Base-by-base conservation (phyloP, 2,888 invertebrate genomes). In the Eilema sororculum region DNA sequence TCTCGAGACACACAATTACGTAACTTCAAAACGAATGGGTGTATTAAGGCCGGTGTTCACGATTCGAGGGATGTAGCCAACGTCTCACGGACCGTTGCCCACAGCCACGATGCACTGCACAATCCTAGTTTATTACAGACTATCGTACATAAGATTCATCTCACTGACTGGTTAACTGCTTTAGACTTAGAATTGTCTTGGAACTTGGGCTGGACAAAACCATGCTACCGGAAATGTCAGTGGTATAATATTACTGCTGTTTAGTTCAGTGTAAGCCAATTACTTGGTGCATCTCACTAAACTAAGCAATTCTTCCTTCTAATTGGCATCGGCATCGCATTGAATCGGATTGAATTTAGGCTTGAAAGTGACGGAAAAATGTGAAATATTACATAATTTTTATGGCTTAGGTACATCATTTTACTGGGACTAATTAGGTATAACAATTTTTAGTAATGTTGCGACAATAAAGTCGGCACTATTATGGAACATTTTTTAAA, bases 111-210 rank as follows among this genome's bases (percentile, higher is more conserved):
- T 76, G 74, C 75, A 72, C 68, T 60, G 72, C 75, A 69, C 73
- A 77, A 78, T 78, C 71, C 75, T 81, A 69, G 74, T 82, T 82
- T 82, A 82, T 77, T 67, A 65, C 72, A 68, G 72, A 76, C 71
- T 69, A 73, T 75, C 70, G 66, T 66, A 64, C 72, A 63, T 71
- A 69, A 74, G 68, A 68, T 70, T 69, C 33, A 69, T 69, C 56
- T 63, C 65, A 62, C 68, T 76, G 66, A 62, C 60, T 68, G 65
- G 69, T 24, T 67, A 66, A 67, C 52, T 68, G 64, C 20, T 13
- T 28, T 70, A 13, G 61, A 69, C 52, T 69, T 60, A 37, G 56
- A 56, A 69, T 65, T 62, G 65, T 66, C 69, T 66, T 52, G 52
- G 65, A 65, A 60, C 52, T 65, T 65, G 12, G 58, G 25, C 20